Evolutionary conservation across 1,140 invertebrate species (phyloP), one percentile per base, ranked within the genome.

Genomic region (Heliconius eleuchia): DNA sequence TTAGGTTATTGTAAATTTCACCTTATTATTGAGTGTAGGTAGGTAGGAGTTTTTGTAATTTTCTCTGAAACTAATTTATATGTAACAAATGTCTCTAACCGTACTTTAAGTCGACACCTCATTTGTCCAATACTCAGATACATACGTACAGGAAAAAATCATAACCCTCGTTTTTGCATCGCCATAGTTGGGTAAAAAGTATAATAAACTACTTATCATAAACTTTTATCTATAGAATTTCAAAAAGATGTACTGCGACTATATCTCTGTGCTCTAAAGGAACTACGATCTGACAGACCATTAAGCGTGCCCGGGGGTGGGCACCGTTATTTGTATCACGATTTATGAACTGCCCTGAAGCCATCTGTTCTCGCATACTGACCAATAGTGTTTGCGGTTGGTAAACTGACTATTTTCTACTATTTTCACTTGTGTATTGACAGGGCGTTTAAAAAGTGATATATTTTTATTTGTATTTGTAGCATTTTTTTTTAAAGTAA

Each of bases 281-380:
- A 66, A 66, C 1, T 27, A 66, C 74, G 74, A 60, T 39, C 30
- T 39, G 55, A 55, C 50, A 23, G 74, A 30, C 74, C 74, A 75
- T 75, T 75, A 75, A 8, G 34, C 74, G 23, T 11, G 50, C 42
- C 34, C 2, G 30, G 30, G 74, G 34, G 74, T 57, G 52, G 73
- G 18, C 55, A 46, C n/a, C 37, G 27, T 55, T 79, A 79, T 74
- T 79, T 79, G 78, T 79, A 74, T 55, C 73, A 74, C 73, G 73
- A 79, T 79, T 79, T 79, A 79, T 79, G 78, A 71, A 71, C 46
- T 55, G 76, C 66, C 66, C 76, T 46, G 46, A 77, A 74, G 74
- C 77, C 57, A 79, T 79, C 78, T 74, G 78, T 74, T 74, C 78
- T 79, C 57, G 30, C 73, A 79, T 74, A 70, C 72, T 79, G 78